phyloP scores from a whole-genome alignment of 1,140 invertebrate genomes.

The Coenobita brevimanus region DNA sequence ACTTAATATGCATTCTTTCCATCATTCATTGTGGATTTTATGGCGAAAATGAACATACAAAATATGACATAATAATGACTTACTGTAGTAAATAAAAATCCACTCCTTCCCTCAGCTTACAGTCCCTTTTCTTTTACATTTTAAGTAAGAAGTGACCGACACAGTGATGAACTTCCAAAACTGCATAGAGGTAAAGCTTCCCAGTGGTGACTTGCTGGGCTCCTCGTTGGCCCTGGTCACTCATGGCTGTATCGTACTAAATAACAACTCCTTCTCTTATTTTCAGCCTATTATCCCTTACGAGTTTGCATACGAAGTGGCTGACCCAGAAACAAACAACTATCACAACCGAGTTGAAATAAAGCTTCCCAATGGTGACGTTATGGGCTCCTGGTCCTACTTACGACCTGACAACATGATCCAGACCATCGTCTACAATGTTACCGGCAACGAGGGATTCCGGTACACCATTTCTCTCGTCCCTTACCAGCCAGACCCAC shows the following conservation, averaged over 20 bases:
- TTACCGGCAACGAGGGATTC: slow-evolving; percentile 39
- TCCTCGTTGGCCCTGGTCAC: slow-evolving; percentile 32
- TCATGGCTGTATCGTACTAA: no score
- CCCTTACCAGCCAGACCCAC: no score
- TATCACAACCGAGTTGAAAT: slow-evolving; percentile 43
- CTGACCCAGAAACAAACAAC: slow-evolving; percentile 33
- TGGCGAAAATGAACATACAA: no score
- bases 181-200: slow-evolving; percentile 32
- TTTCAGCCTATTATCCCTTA: slow-evolving; percentile 35
- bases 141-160: slow-evolving; percentile 46
- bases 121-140: slow-evolving; percentile 44
- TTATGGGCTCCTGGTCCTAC: slow-evolving; percentile 43
- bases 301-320: slow-evolving; percentile 44
- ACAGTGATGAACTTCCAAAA: slow-evolving; percentile 29
- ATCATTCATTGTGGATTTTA: no score
- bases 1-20: no score
- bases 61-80: no score
- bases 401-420: slow-evolving; percentile 26
- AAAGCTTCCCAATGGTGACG: slow-evolving; percentile 43
- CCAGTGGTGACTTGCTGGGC: slow-evolving; percentile 47
- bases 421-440: slow-evolving; percentile 44
- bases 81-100: no score
- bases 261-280: neutral
- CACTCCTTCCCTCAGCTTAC: neutral
- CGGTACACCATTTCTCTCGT: slow-evolving; percentile 17